phyloP scores from a whole-genome alignment of 2,113 vertebrate genomes.

The Gallinago paraguaiae region DNA sequence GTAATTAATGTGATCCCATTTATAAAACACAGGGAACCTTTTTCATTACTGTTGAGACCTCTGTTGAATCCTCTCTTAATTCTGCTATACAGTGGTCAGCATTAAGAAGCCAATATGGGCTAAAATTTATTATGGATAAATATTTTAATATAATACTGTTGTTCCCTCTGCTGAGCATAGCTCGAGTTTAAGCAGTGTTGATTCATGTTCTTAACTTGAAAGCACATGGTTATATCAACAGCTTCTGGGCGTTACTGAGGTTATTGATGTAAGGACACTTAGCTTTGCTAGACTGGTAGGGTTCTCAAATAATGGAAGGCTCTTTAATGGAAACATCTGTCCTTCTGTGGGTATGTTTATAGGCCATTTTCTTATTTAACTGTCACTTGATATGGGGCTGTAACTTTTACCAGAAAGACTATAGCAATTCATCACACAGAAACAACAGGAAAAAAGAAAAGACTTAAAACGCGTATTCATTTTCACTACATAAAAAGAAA shows the following conservation, averaged over 20 bases:
- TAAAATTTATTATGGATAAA: not conserved
- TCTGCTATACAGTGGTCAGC: not conserved
- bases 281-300: not conserved
- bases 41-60: not conserved
- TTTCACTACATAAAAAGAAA: not conserved
- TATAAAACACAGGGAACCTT: not conserved
- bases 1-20: conserved; percentile 1
- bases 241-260: not conserved
- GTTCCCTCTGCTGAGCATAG: not conserved
- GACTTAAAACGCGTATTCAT: not conserved
- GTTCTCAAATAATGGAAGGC: not conserved
- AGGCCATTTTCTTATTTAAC: not conserved
- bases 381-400: not conserved
- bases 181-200: not conserved
- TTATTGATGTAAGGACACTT: not conserved
- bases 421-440: not conserved
- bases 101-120: not conserved
- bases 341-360: not conserved
- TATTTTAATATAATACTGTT: not conserved
- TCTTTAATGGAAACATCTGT: not conserved
- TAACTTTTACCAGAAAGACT: not conserved
- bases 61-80: not conserved
- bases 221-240: not conserved
- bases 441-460: not conserved
- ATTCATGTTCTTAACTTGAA: not conserved